Conservation (phyloP, 2,113 vertebrate species). For the Stigmatopora argus region DNA sequence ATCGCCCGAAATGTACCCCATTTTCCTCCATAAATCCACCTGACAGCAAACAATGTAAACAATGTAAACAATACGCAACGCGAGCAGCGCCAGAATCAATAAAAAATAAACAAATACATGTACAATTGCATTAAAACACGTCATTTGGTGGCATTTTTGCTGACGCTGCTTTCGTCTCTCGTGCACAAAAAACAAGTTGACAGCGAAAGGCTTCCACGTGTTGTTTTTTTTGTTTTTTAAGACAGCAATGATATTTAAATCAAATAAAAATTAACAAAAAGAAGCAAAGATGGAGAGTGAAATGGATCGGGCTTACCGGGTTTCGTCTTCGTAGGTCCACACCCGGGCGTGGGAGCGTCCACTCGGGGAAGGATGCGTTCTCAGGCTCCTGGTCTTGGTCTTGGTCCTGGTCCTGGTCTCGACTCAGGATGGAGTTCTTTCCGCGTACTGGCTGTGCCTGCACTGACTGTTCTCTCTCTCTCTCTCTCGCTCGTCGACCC, state of each 20-base stretch:
- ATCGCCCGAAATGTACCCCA: not conserved
- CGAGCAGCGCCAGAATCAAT: not conserved
- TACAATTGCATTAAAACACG: not conserved
- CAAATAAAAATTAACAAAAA: not conserved
- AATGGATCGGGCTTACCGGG: not conserved
- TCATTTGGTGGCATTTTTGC: not conserved
- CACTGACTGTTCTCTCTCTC: constrained; percentile 28
- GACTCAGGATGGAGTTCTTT: constrained; percentile 21
- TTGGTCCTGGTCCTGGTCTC: not conserved
- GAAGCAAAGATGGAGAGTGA: not conserved
- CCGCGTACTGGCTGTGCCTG: constrained; percentile 22
- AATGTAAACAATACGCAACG: not conserved
- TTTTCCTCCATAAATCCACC: not conserved
- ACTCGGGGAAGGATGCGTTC: not conserved
- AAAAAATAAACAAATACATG: not conserved
- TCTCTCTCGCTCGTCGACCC: constrained; percentile 44
- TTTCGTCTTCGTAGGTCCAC: constrained; percentile 7
- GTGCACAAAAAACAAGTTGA: not conserved
- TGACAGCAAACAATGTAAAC: not conserved
- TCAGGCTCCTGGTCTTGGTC: not conserved
- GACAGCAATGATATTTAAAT: not conserved
- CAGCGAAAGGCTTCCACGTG: not conserved
- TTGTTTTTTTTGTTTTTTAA: not conserved
- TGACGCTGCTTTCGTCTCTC: not conserved
- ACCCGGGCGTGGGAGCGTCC: constrained; percentile 22